Conservation (phyloP, 1,140 invertebrate species). For the Tetranychus cinnabarinus region DNA sequence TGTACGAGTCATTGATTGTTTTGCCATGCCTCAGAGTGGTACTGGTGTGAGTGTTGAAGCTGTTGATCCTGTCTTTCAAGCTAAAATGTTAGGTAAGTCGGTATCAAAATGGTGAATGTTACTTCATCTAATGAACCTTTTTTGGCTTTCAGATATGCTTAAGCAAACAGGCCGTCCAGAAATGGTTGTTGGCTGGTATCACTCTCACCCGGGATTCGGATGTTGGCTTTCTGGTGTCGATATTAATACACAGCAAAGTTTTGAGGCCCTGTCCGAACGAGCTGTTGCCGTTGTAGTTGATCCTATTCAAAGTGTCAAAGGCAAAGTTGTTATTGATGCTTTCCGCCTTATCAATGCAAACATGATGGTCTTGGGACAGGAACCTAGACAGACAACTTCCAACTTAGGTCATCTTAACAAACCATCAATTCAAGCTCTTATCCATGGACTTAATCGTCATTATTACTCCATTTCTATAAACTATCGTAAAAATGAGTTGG, state of each 20-base stretch:
- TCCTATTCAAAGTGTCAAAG: conserved; percentile 98
- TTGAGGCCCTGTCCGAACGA: conserved; percentile 89
- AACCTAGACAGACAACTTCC: conserved; percentile 93
- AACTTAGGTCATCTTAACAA: conserved; percentile 97
- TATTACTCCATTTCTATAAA: conserved; percentile 99
- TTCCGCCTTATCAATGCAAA: conserved; percentile 95
- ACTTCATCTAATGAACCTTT: background rate
- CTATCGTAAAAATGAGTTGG: conserved; percentile 93
- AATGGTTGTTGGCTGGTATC: conserved; percentile 99
- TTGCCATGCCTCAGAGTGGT: conserved; percentile 99
- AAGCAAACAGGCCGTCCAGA: conserved; percentile 93
- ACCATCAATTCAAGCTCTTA: conserved; percentile 93
- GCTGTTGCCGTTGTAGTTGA: conserved; percentile 98
- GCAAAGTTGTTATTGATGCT: conserved; percentile 73
- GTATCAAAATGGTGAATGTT: background rate
- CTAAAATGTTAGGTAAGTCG: conserved; percentile 64
- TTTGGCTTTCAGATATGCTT: conserved; percentile 54
- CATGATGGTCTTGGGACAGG: conserved; percentile 95
- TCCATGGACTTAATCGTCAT: conserved; percentile 94
- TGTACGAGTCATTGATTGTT: conserved; percentile 96
- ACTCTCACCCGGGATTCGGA: conserved; percentile 98
- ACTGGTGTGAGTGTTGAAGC: conserved; percentile 96
- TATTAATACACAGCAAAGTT: conserved; percentile 98
- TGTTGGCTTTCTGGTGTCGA: conserved; percentile 99
- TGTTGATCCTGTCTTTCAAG: conserved; percentile 98